These are phyloP conservation scores for Minunthozetes semirufus DNA, from an alignment of 2,888 invertebrate genomes.

Conservation along the genomic window DNA sequence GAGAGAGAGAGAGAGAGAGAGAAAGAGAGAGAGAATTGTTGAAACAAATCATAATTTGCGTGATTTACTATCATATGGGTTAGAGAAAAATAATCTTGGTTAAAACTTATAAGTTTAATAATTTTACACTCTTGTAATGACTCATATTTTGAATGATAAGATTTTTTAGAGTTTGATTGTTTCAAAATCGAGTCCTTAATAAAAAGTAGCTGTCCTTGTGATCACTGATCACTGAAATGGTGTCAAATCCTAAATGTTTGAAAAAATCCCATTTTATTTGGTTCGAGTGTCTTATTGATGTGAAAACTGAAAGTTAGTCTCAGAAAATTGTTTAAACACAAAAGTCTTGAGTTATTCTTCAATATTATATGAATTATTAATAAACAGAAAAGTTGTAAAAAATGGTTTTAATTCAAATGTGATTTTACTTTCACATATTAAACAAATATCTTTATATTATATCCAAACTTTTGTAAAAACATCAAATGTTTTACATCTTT, in stretches of 20 bases:
- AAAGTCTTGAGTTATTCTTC: neutral
- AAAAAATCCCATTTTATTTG: neutral
- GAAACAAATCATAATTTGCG: no score
- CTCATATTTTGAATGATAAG: neutral
- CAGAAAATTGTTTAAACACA: neutral
- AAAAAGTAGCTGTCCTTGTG: neutral
- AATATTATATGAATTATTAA: neutral
- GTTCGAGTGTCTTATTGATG: neutral
- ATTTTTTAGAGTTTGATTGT: no score
- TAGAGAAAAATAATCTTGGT: no score
- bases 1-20: no score
- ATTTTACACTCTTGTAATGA: no score
- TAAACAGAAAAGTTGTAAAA: no score
- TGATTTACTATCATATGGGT: no score
- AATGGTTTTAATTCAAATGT: no score
- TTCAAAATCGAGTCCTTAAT: neutral
- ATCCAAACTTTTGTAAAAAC: no score
- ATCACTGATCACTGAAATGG: slow-evolving; percentile 1
- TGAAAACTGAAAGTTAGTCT: neutral
- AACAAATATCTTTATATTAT: neutral
- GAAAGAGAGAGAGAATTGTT: slow-evolving; percentile 68
- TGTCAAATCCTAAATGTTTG: neutral
- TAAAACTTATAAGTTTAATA: no score
- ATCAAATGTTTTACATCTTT: no score
- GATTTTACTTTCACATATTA: no score